These are phyloP conservation scores for Yponomeuta plumbellus DNA, from an alignment of 2,888 invertebrate species.

Conservation along the genomic window DNA sequence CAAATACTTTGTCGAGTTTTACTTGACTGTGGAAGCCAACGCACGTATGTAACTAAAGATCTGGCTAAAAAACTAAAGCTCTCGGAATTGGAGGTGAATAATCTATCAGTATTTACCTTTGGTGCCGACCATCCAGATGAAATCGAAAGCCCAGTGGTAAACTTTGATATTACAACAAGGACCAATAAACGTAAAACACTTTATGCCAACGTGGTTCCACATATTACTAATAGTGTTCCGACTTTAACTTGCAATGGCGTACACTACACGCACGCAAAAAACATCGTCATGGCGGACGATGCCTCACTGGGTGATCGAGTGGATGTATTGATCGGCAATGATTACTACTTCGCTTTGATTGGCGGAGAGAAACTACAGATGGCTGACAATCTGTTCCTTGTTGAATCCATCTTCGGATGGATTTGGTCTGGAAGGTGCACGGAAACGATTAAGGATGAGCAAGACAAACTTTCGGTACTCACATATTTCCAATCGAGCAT, in stretches of 20 bases:
- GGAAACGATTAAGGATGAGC: neutral
- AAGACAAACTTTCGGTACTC: neutral
- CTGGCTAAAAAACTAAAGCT: too few relatives aligned
- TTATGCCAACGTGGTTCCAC: neutral
- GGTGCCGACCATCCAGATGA: neutral
- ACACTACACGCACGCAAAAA: neutral
- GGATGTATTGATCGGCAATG: conserved; percentile 1
- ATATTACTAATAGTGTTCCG: conserved; percentile 2
- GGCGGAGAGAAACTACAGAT: neutral
- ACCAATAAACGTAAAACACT: neutral
- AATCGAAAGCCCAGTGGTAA: neutral
- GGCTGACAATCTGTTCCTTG: neutral
- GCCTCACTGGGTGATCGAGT: neutral
- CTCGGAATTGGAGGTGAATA: too few relatives aligned
- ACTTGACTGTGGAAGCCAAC: too few relatives aligned
- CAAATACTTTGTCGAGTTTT: too few relatives aligned
- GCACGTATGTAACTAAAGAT: too few relatives aligned
- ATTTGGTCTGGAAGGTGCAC: conserved; percentile 7
- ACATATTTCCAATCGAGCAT: conserved; percentile 11
- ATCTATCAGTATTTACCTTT: conserved; percentile 16
- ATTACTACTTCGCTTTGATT: conserved; percentile 3
- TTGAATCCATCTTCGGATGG: conserved; percentile 15
- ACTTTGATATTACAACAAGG: neutral
- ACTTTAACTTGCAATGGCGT: neutral
- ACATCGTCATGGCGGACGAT: neutral